Evolutionary conservation across 2,888 invertebrate genomes (phyloP).

Genomic region (Andrena flavipes): DNA sequence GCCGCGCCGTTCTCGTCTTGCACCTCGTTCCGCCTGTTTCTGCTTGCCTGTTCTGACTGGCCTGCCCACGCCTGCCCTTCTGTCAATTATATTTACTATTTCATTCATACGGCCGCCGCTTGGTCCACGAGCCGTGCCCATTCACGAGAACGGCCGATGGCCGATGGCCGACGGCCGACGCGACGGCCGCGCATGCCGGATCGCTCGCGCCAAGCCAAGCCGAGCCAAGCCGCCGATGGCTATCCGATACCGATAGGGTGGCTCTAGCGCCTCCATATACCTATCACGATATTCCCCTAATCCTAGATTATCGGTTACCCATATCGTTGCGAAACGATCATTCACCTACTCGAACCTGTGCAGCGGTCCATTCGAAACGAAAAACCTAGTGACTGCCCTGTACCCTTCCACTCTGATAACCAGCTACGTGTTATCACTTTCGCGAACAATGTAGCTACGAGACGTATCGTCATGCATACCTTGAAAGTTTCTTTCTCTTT

Average conservation of each 20-base stretch:
- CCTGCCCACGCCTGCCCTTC: slow-evolving; percentile 82
- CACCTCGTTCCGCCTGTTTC: slow-evolving; percentile 75
- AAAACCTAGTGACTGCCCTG: background rate
- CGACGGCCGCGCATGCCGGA: slow-evolving; percentile 70
- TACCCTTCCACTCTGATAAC: background rate
- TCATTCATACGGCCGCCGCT: slow-evolving; percentile 79
- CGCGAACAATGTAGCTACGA: background rate
- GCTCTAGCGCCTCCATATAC: slow-evolving; percentile 64
- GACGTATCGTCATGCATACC: background rate
- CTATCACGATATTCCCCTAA: slow-evolving; percentile 42
- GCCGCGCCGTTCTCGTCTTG: slow-evolving; percentile 71
- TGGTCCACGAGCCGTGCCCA: slow-evolving; percentile 78
- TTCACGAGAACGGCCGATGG: slow-evolving; percentile 73
- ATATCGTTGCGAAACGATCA: slow-evolving; percentile 41
- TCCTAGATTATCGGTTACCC: slow-evolving; percentile 47
- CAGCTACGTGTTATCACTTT: background rate
- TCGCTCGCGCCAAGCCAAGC: slow-evolving; percentile 64
- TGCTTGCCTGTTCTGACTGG: slow-evolving; percentile 76
- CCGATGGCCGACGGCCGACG: too few species aligned
- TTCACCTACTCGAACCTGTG: background rate
- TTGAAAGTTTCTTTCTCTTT: slow-evolving; percentile 52
- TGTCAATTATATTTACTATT: slow-evolving; percentile 83
- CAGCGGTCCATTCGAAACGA: background rate
- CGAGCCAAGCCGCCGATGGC: slow-evolving; percentile 41
- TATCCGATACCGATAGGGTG: slow-evolving; percentile 64